phyloP scores from a whole-genome alignment of 1,140 invertebrate species.

The Zophobas morio region DNA sequence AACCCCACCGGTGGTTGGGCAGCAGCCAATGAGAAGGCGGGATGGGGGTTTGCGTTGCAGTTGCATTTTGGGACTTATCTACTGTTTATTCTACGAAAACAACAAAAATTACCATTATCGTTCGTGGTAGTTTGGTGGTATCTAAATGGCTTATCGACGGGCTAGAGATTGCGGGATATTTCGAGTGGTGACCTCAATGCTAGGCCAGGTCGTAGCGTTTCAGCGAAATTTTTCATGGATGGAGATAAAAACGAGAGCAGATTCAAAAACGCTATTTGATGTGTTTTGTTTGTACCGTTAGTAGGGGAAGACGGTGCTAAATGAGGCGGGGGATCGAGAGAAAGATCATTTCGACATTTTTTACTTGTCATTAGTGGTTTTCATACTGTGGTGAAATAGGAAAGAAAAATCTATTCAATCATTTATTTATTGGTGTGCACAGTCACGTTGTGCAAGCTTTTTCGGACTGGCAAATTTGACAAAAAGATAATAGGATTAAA shows the following conservation, averaged over 20 bases:
- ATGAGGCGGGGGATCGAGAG: neutral
- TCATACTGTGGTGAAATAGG: neutral
- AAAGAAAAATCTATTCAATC: neutral
- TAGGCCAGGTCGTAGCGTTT: no score
- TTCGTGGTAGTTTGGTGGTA: neutral
- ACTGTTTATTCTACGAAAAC: neutral
- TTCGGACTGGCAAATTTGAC: neutral
- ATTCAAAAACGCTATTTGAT: neutral
- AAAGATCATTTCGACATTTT: neutral
- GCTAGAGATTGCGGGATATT: neutral
- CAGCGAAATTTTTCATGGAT: no score
- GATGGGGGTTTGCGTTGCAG: constrained; percentile 8
- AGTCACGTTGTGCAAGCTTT: constrained; percentile 8
- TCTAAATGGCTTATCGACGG: neutral
- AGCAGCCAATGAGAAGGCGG: constrained; percentile 28
- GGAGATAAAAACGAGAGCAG: neutral
- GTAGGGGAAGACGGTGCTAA: neutral
- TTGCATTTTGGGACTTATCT: constrained; percentile 40
- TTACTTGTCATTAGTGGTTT: constrained; percentile 1
- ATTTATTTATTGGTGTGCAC: constrained; percentile 1
- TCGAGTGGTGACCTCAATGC: no score
- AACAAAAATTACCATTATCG: neutral
- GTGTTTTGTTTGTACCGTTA: constrained; percentile 3
- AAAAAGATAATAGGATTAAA: neutral
- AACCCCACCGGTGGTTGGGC: constrained; percentile 41